phyloP scores from a whole-genome alignment of 2,113 vertebrate species.

The Corythornis madagascariensis region DNA sequence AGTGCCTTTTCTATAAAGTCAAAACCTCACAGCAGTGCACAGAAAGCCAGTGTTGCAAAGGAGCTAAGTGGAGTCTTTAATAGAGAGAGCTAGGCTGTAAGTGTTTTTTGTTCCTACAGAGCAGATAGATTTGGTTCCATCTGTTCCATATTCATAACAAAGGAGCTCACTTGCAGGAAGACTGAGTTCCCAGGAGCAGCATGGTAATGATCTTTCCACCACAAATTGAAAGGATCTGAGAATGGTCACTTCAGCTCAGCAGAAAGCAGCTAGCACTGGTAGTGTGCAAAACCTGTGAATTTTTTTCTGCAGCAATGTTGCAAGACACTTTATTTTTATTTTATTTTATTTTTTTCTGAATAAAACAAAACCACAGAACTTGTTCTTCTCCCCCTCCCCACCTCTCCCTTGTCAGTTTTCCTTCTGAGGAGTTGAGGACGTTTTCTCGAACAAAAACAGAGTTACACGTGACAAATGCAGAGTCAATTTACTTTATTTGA shows the following conservation, averaged over 20 bases:
- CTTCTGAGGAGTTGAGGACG: background rate
- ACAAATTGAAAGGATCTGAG: slow-evolving; percentile 75
- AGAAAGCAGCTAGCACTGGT: slow-evolving; percentile 52
- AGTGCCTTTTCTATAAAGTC: slow-evolving; percentile 79
- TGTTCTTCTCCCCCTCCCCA: background rate
- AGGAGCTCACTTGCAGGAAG: slow-evolving; percentile 80
- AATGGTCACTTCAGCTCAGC: slow-evolving; percentile 69
- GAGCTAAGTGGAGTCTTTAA: slow-evolving; percentile 83
- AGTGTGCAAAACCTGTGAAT: slow-evolving; percentile 48
- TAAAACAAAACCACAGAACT: background rate
- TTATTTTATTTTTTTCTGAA: slow-evolving; percentile 14
- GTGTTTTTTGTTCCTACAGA: slow-evolving; percentile 83
- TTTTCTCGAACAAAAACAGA: slow-evolving; percentile 14
- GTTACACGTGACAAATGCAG: background rate
- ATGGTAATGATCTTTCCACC: slow-evolving; percentile 82
- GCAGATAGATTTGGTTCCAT: slow-evolving; percentile 85
- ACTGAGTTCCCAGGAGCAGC: slow-evolving; percentile 74
- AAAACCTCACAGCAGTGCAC: slow-evolving; percentile 83
- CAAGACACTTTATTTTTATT: background rate
- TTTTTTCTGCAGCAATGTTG: slow-evolving; percentile 63
- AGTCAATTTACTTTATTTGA: background rate
- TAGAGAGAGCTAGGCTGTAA: slow-evolving; percentile 80
- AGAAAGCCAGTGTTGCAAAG: slow-evolving; percentile 81
- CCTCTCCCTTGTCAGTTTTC: background rate
- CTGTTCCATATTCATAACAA: slow-evolving; percentile 90